Conservation (phyloP, 2,797 vertebrate genomes). For the Eulemur albifrons region DNA sequence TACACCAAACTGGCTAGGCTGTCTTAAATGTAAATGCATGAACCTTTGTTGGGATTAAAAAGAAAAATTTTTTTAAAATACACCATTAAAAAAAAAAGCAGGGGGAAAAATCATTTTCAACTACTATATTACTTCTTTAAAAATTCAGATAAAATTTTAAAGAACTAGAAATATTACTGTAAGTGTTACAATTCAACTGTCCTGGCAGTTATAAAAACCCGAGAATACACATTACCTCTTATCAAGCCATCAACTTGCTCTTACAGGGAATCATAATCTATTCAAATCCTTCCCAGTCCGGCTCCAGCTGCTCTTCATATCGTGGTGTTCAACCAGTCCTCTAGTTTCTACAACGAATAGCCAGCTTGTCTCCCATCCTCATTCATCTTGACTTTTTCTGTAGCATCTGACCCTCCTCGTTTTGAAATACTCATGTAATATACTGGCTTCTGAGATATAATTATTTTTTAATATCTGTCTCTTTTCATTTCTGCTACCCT, state of each 20-base stretch:
- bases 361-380: neutral
- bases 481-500: neutral
- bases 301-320: neutral
- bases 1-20: conserved; percentile 15
- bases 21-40: neutral
- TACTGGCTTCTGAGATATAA: neutral
- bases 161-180: neutral
- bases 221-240: neutral
- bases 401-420: neutral
- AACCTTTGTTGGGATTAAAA: neutral
- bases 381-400: neutral
- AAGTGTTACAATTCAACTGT: neutral
- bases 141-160: neutral
- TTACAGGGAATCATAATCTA: neutral
- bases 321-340: rapidly evolving
- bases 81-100: neutral
- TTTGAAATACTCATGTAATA: neutral
- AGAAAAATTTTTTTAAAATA: neutral
- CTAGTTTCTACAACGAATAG: neutral
- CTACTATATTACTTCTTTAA: neutral
- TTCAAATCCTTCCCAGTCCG: neutral
- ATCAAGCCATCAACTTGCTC: neutral
- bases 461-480: neutral
- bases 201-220: neutral
- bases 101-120: neutral